Evolutionary conservation across 2,797 vertebrate genomes (phyloP).

Genomic region (Crocodylus rhombifer): DNA sequence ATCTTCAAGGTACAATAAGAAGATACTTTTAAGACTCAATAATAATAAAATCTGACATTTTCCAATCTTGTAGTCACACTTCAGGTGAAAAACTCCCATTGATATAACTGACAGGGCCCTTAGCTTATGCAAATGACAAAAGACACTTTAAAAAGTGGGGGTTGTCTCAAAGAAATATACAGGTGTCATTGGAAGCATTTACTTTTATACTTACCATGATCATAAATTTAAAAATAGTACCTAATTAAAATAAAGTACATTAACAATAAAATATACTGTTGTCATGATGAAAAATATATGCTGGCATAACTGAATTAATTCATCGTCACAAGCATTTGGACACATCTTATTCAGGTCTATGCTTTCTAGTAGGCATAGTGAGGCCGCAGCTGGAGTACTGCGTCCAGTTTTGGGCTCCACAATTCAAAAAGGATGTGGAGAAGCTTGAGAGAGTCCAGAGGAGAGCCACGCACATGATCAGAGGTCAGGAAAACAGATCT

Average conservation of each 20-base stretch:
- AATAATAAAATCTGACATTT: neutral
- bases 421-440: too few species aligned
- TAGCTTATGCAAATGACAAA: neutral
- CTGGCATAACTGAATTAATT: neutral
- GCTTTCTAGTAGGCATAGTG: neutral
- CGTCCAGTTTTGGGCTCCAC: too few species aligned
- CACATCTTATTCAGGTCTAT: neutral
- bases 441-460: too few species aligned
- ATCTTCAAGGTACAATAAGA: slow-evolving; percentile 89
- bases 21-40: neutral
- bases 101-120: neutral
- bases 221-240: neutral
- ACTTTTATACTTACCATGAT: neutral
- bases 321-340: neutral
- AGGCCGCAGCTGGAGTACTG: too few species aligned
- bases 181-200: neutral
- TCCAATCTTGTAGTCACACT: neutral
- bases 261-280: neutral
- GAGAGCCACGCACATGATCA: too few species aligned
- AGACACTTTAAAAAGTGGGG: neutral
- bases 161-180: neutral
- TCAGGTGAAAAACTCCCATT: neutral
- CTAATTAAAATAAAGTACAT: too few species aligned
- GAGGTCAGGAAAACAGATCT: too few species aligned
- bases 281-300: neutral